Evolutionary conservation across 2,888 invertebrate species (phyloP).

Genomic region (Drosophila paramelanica): DNA sequence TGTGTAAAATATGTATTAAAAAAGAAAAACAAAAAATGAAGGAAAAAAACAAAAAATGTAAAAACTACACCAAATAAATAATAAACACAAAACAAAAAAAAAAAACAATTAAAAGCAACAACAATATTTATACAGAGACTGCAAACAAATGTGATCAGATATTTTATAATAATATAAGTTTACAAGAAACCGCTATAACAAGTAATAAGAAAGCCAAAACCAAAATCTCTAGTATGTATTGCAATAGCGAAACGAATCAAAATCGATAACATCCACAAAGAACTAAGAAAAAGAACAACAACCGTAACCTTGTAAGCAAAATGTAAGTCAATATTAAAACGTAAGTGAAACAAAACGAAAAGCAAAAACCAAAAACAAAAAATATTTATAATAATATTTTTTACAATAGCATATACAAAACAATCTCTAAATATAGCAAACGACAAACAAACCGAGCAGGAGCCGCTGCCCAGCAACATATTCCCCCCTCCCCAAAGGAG

Average conservation of each 20-base stretch:
- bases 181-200: slow-evolving; percentile 70
- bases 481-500: slow-evolving; percentile 22
- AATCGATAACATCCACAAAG: slow-evolving; percentile 56
- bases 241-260: slow-evolving; percentile 71
- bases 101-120: slow-evolving; percentile 67
- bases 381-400: slow-evolving; percentile 78
- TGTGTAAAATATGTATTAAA: slow-evolving; percentile 74
- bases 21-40: slow-evolving; percentile 17
- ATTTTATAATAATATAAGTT: slow-evolving; percentile 84
- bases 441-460: slow-evolving; percentile 72
- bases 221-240: slow-evolving; percentile 59
- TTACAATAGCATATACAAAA: slow-evolving; percentile 79
- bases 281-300: slow-evolving; percentile 50
- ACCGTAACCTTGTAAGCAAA: slow-evolving; percentile 66
- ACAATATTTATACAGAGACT: slow-evolving; percentile 84
- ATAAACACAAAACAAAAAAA: slow-evolving; percentile 55
- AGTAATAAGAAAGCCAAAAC: slow-evolving; percentile 54
- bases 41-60: slow-evolving; percentile 19
- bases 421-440: slow-evolving; percentile 77
- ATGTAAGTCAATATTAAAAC: slow-evolving; percentile 62
- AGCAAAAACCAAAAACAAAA: slow-evolving; percentile 15
- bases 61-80: slow-evolving; percentile 35
- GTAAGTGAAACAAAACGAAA: slow-evolving; percentile 48
- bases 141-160: slow-evolving; percentile 86
- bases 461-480: slow-evolving; percentile 39